Conservation (phyloP, 1,140 invertebrate genomes). For the Chrysoperla carnea region DNA sequence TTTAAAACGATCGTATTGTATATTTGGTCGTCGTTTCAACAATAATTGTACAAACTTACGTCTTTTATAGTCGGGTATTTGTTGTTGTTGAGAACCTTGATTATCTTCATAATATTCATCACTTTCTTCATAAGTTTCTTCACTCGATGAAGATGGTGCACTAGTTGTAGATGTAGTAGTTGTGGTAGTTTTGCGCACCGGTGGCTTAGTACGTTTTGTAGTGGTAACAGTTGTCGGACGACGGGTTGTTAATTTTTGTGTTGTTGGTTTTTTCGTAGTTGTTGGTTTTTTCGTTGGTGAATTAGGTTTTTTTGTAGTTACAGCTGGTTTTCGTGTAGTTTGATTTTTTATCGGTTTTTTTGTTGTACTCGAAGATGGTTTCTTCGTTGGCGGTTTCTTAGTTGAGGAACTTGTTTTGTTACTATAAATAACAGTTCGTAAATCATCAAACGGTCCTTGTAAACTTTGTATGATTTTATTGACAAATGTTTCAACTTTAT, state of each 20-base stretch:
- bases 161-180: constrained; percentile 8
- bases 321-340: constrained; percentile 20
- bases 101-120: constrained; percentile 23
- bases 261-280: constrained; percentile 14
- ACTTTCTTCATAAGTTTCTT: constrained; percentile 25
- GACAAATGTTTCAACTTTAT: constrained; percentile 64
- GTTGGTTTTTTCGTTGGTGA: constrained; percentile 21
- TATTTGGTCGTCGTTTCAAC: too few species aligned
- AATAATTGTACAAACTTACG: constrained; percentile 29
- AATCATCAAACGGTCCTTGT: constrained; percentile 59
- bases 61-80: constrained; percentile 34
- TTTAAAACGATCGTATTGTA: too few species aligned
- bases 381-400: constrained; percentile 22
- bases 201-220: constrained; percentile 10
- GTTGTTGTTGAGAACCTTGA: constrained; percentile 10
- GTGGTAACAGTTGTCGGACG: constrained; percentile 6
- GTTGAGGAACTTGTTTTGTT: constrained; percentile 18
- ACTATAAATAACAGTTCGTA: constrained; percentile 50
- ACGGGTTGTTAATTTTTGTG: constrained; percentile 16
- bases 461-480: constrained; percentile 65
- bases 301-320: constrained; percentile 8
- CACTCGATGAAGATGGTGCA: constrained; percentile 14
- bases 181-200: constrained; percentile 9
- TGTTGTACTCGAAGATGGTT: constrained; percentile 19
- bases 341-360: constrained; percentile 12